phyloP scores from a whole-genome alignment of 2,113 vertebrate species.

The Vidua macroura region DNA sequence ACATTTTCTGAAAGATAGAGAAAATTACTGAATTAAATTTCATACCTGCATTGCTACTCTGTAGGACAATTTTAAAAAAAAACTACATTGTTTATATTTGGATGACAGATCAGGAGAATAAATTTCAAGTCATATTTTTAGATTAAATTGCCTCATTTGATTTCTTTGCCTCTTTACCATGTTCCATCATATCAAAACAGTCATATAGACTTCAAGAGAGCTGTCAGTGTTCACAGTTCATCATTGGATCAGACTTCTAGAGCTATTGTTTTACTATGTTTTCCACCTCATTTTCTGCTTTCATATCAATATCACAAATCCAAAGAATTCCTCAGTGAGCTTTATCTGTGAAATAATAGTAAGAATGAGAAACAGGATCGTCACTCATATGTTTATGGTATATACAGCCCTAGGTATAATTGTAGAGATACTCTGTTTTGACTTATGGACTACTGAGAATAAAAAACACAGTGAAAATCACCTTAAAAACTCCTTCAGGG shows the following conservation, averaged over 20 bases:
- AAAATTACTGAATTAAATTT: neutral
- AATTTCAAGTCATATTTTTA: neutral
- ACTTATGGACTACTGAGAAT: neutral
- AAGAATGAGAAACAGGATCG: neutral
- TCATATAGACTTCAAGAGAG: neutral
- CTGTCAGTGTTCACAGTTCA: neutral
- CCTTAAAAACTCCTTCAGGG: neutral
- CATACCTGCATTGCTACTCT: neutral
- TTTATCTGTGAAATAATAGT: neutral
- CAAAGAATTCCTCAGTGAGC: neutral
- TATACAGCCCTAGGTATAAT: neutral
- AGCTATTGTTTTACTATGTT: slow-evolving; percentile 46
- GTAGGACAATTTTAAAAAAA: neutral
- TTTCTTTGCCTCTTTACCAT: neutral
- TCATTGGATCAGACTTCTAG: neutral
- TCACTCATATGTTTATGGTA: neutral
- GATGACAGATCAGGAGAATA: neutral
- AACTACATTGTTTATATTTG: neutral
- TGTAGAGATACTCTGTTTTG: neutral
- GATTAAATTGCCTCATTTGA: neutral
- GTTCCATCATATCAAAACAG: neutral
- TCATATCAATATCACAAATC: neutral
- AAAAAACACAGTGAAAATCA: neutral
- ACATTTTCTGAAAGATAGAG: neutral
- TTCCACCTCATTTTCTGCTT: slow-evolving; percentile 35